Percentiles rank a stretch among this genome's conserved stretches.
Conservation (phyloP, 2,113 vertebrate species). For the Amphilophus citrinellus region DNA sequence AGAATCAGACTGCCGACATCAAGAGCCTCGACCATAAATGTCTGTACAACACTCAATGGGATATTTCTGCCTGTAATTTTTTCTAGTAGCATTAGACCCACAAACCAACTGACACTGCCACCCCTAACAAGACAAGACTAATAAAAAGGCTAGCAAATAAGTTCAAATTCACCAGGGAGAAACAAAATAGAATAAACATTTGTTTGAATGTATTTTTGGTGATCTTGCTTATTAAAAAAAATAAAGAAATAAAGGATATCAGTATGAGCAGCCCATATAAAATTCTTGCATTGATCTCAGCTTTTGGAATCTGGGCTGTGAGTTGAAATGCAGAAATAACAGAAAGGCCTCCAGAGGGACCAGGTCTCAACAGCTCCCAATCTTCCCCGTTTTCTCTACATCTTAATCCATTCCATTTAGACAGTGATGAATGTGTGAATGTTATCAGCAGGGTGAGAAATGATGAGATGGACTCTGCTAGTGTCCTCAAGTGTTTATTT, state of each 20-base stretch:
- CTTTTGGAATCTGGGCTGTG: neutral
- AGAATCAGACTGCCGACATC: too few relatives aligned
- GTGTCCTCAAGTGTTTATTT: constrained; percentile 9
- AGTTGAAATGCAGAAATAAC: constrained; percentile 41
- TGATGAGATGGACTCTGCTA: neutral
- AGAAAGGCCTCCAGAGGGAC: constrained; percentile 36
- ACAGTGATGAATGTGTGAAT: constrained; percentile 60
- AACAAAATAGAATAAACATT: constrained; percentile 1
- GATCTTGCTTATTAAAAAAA: neutral
- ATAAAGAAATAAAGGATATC: neutral
- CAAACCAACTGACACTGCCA: neutral
- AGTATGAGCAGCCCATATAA: neutral
- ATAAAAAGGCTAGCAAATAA: neutral
- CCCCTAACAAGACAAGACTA: neutral
- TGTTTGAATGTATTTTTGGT: neutral
- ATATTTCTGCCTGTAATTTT: too few relatives aligned
- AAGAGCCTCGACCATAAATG: too few relatives aligned
- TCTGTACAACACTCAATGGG: too few relatives aligned
- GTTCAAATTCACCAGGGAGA: neutral
- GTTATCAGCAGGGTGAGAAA: constrained; percentile 28
- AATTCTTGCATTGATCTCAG: neutral
- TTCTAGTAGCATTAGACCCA: too few relatives aligned
- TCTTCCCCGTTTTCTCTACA: constrained; percentile 17
- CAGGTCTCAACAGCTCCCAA: constrained; percentile 48
- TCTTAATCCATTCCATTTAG: constrained; percentile 41